Percentiles rank a stretch among this genome's conserved stretches.
These are phyloP conservation scores for Sogatella furcifera DNA, from an alignment of 1,140 invertebrate genomes.

Conservation along the genomic window DNA sequence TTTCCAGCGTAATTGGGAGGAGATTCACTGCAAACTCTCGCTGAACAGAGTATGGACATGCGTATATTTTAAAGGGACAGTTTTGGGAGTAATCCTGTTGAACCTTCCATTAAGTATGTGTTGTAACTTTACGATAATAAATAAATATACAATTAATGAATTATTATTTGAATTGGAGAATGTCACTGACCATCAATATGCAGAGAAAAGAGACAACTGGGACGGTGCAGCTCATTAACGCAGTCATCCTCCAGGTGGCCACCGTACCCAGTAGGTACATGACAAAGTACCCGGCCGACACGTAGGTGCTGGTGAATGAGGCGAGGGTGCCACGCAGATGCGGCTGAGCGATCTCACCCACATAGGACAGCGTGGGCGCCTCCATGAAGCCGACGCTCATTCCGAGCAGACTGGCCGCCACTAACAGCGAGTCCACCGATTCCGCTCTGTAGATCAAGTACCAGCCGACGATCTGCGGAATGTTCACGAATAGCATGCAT, in stretches of 20 bases:
- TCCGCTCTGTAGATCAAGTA: conserved; percentile 20
- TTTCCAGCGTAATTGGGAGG: too few species aligned
- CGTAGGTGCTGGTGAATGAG: conserved; percentile 18
- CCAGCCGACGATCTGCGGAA: conserved; percentile 25
- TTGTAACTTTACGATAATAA: too few species aligned
- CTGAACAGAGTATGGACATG: too few species aligned
- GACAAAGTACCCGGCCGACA: conserved; percentile 21
- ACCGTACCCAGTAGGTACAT: conserved; percentile 22
- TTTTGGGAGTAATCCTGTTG: too few species aligned
- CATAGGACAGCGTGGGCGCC: conserved; percentile 40
- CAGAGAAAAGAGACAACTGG: conserved; percentile 21
- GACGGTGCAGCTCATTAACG: conserved; percentile 19
- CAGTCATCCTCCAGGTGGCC: conserved; percentile 19
- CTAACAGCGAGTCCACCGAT: conserved; percentile 16
- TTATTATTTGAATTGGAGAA: too few species aligned
- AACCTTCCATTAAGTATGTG: too few species aligned
- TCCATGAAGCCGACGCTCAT: conserved; percentile 37
- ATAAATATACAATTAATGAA: too few species aligned
- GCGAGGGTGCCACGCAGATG: conserved; percentile 22
- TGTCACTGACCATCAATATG: conserved; percentile 14
- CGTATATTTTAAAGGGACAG: too few species aligned
- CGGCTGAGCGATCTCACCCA: conserved; percentile 41
- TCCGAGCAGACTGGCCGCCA: conserved; percentile 21
- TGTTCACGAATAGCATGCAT: conserved; percentile 26
- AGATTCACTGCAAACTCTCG: too few species aligned